Base-by-base conservation (phyloP, 2,113 vertebrate species). In the Archilochus colubris region DNA sequence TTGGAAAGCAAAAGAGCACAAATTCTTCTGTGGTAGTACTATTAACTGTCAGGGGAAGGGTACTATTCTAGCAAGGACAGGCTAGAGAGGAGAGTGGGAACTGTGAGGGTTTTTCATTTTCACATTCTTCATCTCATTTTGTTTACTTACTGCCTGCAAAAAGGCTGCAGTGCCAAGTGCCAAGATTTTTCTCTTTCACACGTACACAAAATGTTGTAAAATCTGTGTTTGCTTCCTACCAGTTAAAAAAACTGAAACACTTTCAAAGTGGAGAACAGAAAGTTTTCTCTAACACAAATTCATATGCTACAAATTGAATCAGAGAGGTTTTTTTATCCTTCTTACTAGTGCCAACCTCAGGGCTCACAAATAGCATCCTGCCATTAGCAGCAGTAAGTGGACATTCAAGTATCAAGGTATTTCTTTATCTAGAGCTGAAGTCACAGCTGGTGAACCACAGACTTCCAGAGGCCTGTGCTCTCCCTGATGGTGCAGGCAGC, bases 251-350 rank as follows among this genome's bases (percentile, higher is more conserved):
- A 44, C 19, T 12, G 54, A 72, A 79, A 69, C 18, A 21, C 18
- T 77, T 85, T 46, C 23, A 19, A 82, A 96, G 55, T 19, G 20
- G 17, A 67, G 68, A 90, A 31, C 36, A 69, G 27, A 30, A 94
- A 95, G 50, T n/a, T 88, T 94, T 88, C 79, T 78, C 55, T 87
- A 78, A 46, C 69, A 59, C 33, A 33, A 77, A 43, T 93, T 93
- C 46, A 53, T 27, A 55, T 38, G 48, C 20, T 55, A 14, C 38
- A 74, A 86, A 53, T 40, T 17, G 44, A 81, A 86, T 54, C 24
- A 53, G 2, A 8, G 40, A 40, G 7, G 7, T 3, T 70, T 82
- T 88, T 74, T 40, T 40, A 40, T 18, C n/a, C 58, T 63, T 66
- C 61, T 66, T 28, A 31, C 27, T 69, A 40, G 30, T 24, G 85